Conservation (phyloP, 2,797 vertebrate genomes). For the Phaenicophaeus curvirostris region DNA sequence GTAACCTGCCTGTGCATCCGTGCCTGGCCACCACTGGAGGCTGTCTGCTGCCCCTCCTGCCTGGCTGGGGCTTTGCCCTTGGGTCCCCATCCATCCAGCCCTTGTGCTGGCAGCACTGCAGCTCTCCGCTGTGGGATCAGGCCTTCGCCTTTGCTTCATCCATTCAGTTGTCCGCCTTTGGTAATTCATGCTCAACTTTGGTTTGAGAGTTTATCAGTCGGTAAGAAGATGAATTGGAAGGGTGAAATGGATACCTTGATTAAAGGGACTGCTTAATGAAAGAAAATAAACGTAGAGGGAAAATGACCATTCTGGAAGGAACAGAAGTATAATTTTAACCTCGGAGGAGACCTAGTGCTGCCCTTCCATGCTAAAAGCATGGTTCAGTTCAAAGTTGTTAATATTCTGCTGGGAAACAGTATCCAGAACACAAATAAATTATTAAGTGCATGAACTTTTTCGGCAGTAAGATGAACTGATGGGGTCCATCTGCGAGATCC, state of each 20-base stretch:
- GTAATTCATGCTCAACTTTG: slow-evolving; percentile 62
- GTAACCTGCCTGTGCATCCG: background rate
- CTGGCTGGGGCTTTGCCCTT: background rate
- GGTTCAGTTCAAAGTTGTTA: slow-evolving; percentile 98
- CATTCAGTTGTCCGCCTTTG: background rate
- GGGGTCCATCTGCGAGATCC: slow-evolving; percentile 95
- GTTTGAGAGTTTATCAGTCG: slow-evolving; percentile 65
- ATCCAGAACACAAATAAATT: slow-evolving; percentile 99
- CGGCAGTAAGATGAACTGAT: slow-evolving; percentile 99
- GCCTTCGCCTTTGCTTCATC: background rate
- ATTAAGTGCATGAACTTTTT: slow-evolving; percentile 99
- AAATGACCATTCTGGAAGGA: slow-evolving; percentile 78
- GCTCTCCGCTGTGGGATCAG: background rate
- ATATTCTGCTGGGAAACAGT: slow-evolving; percentile 99
- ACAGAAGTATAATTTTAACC: slow-evolving; percentile 80
- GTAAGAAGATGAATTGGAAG: slow-evolving; percentile 77
- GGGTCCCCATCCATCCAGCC: background rate
- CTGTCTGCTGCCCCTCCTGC: fast-evolving
- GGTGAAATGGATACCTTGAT: slow-evolving; percentile 82
- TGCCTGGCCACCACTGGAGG: fast-evolving
- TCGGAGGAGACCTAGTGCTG: slow-evolving; percentile 83
- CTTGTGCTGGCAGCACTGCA: fast-evolving
- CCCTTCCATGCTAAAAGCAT: slow-evolving; percentile 85
- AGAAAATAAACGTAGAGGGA: slow-evolving; percentile 82
- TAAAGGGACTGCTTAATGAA: slow-evolving; percentile 90